Base-by-base conservation (phyloP, 2,797 vertebrate genomes). In the Zenarchopterus dispar region DNA sequence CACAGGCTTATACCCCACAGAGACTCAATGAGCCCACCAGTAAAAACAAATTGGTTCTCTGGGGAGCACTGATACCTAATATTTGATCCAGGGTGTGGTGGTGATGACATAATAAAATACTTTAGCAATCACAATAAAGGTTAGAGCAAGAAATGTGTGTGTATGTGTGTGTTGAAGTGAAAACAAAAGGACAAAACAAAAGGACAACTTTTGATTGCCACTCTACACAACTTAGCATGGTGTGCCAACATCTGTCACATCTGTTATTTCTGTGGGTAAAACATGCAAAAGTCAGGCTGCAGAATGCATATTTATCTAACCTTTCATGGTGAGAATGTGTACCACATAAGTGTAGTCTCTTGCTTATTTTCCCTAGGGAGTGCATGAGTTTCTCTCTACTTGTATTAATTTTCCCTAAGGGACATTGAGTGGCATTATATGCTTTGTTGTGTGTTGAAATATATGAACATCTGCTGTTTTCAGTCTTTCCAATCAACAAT, bases 11-110 rank as follows among this genome's bases (percentile, higher is more conserved):
- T 16, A 5, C 62, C 62, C 51, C 23, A 49, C 77, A 75, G 59
- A 62, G 65, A 78, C 77, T 80, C 76, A 78, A 70, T 63, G 67
- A 71, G 72, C 61, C 56, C 69, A 76, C 42, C 71, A 47, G 67
- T 75, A 75, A 61, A 75, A 75, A 78, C 72, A 82, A 88, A 85
- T 84, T 86, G 73, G 70, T 61, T 26, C 73, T 62, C 62, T 21
- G 61, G 80, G 77, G 84, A 82, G 62, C 55, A 57, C 9, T 58
- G 59, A 79, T 71, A 39, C 55, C 60, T 73, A 52, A 47, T 41
- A 46, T 64, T 56, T 58, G 47, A 68, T 60, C 53, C 58, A 24
- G 36, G 21, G 22, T 73, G 66, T 48, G 57, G 11, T 41, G 47
- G 44, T 36, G 60, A 65, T 2, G 3, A 48, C 62, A 64, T 54